Evolutionary conservation across 2,797 vertebrate genomes (phyloP).

Genomic region (Bradypus variegatus): DNA sequence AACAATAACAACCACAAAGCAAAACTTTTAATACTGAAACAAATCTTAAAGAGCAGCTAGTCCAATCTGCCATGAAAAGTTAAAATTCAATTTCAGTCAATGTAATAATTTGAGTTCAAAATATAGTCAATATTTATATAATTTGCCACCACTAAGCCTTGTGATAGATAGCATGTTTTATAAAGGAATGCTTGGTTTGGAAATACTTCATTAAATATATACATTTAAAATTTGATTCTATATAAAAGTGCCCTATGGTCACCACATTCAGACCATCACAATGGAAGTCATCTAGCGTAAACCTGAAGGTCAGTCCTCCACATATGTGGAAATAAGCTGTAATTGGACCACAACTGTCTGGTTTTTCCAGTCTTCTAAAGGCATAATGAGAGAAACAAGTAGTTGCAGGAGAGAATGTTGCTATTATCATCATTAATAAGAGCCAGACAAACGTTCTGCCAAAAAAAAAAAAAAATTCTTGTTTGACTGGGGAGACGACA

Average conservation of each 20-base stretch:
- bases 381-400: not conserved
- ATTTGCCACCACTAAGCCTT: constrained; percentile 7
- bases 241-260: not conserved
- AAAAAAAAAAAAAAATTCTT: constrained; percentile 20
- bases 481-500: constrained; percentile 30
- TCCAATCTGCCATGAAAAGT: not conserved
- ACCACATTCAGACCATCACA: not conserved
- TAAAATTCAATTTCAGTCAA: constrained; percentile 6
- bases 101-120: constrained; percentile 3
- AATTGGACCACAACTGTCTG: constrained; percentile 23
- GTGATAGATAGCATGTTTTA: not conserved
- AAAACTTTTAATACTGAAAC: constrained; percentile 12
- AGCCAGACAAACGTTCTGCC: not conserved
- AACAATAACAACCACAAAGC: constrained; percentile 23
- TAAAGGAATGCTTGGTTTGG: not conserved
- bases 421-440: constrained; percentile 21
- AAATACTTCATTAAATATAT: not conserved
- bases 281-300: not conserved
- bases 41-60: constrained; percentile 39
- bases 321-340: constrained; percentile 9
- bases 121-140: not conserved
- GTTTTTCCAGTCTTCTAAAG: constrained; percentile 45
- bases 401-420: constrained; percentile 11
- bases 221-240: not conserved
- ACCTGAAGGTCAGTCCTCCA: not conserved